Percentiles rank a stretch among this genome's conserved stretches.
These are phyloP conservation scores for Homalodisca vitripennis DNA, from an alignment of 1,140 invertebrate genomes.

Conservation along the genomic window DNA sequence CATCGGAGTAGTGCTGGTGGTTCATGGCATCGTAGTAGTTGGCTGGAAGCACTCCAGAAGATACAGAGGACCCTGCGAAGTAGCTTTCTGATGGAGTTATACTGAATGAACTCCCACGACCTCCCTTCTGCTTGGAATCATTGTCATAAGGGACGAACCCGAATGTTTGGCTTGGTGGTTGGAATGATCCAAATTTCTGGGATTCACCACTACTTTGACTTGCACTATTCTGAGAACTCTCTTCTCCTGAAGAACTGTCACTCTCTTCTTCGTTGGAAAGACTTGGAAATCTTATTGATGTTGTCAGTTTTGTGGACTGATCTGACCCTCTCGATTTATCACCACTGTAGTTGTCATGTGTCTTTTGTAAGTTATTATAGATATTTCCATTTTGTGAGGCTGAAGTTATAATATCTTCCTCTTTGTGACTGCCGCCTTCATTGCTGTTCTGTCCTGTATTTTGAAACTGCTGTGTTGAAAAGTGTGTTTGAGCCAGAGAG, in stretches of 20 bases:
- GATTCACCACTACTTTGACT: not conserved
- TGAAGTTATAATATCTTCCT: constrained; percentile 22
- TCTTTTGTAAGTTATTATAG: constrained; percentile 10
- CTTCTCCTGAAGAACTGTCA: not conserved
- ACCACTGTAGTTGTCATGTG: not conserved
- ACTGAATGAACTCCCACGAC: not conserved
- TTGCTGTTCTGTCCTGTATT: not conserved
- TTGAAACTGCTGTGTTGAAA: constrained; percentile 6
- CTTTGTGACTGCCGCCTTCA: not conserved
- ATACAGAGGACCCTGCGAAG: constrained; percentile 12
- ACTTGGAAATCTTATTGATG: constrained; percentile 16
- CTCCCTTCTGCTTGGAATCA: constrained; percentile 13
- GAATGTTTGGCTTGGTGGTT: constrained; percentile 36
- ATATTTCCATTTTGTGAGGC: constrained; percentile 21
- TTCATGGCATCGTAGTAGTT: constrained; percentile 33
- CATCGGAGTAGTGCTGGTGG: constrained; percentile 6
- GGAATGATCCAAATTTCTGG: constrained; percentile 32
- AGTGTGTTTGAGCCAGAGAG: constrained; percentile 13
- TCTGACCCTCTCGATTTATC: constrained; percentile 14
- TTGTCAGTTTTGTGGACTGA: constrained; percentile 19
- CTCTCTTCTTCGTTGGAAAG: not conserved
- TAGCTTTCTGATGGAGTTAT: constrained; percentile 22
- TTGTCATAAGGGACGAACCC: constrained; percentile 35
- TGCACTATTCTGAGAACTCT: not conserved
- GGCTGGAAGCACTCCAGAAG: constrained; percentile 20